Conservation (phyloP, 35 echinoderm and acorn worm species). For the Acanthaster planci region DNA sequence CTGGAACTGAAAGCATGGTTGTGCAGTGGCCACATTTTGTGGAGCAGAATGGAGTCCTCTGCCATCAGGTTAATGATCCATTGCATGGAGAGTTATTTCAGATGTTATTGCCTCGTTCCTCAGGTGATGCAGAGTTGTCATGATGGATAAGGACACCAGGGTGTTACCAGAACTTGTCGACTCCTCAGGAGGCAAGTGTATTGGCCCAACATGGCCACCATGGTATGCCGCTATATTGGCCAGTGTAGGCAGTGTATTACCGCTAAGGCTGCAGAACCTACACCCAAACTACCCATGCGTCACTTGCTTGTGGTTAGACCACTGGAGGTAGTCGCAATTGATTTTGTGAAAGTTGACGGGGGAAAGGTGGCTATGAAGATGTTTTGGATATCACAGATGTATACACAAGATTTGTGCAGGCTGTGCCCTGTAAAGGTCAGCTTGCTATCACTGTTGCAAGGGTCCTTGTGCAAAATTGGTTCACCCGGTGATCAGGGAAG, state of each 20-base stretch:
- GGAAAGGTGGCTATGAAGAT: conserved; percentile 54
- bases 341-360: conserved; percentile 51
- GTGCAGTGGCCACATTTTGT: conserved; percentile 20
- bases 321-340: conserved; percentile 42
- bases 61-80: background rate
- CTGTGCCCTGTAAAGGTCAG: conserved; percentile 46
- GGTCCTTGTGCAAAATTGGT: conserved; percentile 17
- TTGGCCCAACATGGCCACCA: conserved; percentile 35
- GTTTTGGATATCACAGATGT: conserved; percentile 67
- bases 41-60: conserved; percentile 21
- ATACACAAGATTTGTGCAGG: conserved; percentile 45
- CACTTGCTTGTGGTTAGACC: conserved; percentile 29
- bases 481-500: conserved; percentile 52
- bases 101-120: conserved; percentile 9
- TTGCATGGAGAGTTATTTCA: conserved; percentile 5
- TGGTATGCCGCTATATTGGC: no score
- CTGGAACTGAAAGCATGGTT: background rate
- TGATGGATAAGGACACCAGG: conserved; percentile 50
- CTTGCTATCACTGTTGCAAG: conserved; percentile 48
- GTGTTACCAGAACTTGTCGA: background rate
- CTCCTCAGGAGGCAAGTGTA: conserved; percentile 2
- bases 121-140: background rate
- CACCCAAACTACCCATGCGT: background rate
- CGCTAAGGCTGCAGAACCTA: conserved; percentile 20
- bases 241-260: conserved; percentile 19